These are phyloP conservation scores for Polydrusus pterygomalis DNA, from an alignment of 2,888 invertebrate species.

Conservation along the genomic window DNA sequence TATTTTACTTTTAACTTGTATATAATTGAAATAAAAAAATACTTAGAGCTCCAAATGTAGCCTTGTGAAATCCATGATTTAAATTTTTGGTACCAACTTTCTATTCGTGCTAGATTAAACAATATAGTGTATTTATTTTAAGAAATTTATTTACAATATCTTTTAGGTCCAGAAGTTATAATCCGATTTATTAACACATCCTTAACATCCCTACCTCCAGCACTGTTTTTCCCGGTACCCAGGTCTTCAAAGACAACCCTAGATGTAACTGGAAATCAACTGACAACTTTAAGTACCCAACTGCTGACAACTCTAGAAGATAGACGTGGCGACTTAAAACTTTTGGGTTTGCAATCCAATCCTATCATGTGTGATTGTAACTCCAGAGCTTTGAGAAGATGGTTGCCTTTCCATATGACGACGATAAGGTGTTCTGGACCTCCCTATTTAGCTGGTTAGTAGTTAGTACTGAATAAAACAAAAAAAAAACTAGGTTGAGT, in stretches of 20 bases:
- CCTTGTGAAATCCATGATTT: no score
- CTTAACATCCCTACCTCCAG: slow-evolving; percentile 84
- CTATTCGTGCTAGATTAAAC: no score
- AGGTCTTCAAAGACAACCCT: slow-evolving; percentile 87
- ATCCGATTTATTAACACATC: slow-evolving; percentile 90
- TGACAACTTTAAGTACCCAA: slow-evolving; percentile 85
- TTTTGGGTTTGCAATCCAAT: slow-evolving; percentile 85
- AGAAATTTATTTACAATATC: not conserved
- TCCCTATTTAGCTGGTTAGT: slow-evolving; percentile 78
- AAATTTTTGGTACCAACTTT: no score
- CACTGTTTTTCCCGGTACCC: slow-evolving; percentile 90
- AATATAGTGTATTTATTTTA: not conserved
- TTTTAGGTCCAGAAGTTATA: slow-evolving; percentile 76
- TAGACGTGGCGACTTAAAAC: slow-evolving; percentile 82
- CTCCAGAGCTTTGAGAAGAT: slow-evolving; percentile 84
- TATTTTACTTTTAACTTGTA: no score
- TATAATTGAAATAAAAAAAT: no score
- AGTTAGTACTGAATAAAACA: no score
- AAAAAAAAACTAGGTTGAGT: no score
- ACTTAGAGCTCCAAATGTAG: no score
- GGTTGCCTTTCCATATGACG: slow-evolving; percentile 82
- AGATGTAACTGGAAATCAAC: slow-evolving; percentile 86
- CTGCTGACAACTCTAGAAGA: slow-evolving; percentile 88
- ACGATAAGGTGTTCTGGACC: slow-evolving; percentile 79
- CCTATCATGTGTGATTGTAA: slow-evolving; percentile 92